Base-by-base conservation (phyloP, 2,888 invertebrate genomes). In the Gerris lacustris region DNA sequence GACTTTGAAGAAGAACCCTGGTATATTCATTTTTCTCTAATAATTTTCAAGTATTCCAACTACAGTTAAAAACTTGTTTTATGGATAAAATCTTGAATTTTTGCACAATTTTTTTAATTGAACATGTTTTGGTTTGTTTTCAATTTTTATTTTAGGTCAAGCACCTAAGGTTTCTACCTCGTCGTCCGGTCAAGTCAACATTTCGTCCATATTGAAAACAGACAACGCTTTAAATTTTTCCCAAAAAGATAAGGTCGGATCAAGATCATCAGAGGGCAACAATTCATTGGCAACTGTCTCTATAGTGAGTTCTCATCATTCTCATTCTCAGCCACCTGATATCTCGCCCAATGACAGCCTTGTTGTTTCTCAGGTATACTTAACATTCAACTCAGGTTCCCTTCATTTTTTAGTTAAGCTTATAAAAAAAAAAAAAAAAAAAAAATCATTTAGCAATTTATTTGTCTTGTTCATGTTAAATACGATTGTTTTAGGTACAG, bases 281-380 rank as follows among this genome's bases (percentile, higher is more conserved):
- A 85, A 84, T 73, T 79, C 82, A 67, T 81, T 89, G 67, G 89
- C 89, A 0, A 89, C 89, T 0, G 80, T 89, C 2, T 88, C 88
- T 45, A 88, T 89, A 67, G 89, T 89, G 66, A 74, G 72, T 62
- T 73, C 76, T 45, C 76, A 75, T 17, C 77, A 76, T 43, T 75
- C 76, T 7, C 75, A 76, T 76, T 18, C 64, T 5, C 78, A 70
- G 72, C 75, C 15, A 82, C 83, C 75, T 82, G 84, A 64, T 82
- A 84, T 76, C 67, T 81, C 85, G 76, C 83, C 85, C 72, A 86
- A 85, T 75, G 87, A 88, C 76, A 88, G 87, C 74, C 81, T 89
- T 67, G 87, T 88, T 71, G 84, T 89, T 69, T 81, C 86, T 77
- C 85, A 85, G 78, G 84, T 85, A 70, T 79, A 79, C 75, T 76